Conservation (phyloP, 2,888 invertebrate species). For the Tridacna gigas region DNA sequence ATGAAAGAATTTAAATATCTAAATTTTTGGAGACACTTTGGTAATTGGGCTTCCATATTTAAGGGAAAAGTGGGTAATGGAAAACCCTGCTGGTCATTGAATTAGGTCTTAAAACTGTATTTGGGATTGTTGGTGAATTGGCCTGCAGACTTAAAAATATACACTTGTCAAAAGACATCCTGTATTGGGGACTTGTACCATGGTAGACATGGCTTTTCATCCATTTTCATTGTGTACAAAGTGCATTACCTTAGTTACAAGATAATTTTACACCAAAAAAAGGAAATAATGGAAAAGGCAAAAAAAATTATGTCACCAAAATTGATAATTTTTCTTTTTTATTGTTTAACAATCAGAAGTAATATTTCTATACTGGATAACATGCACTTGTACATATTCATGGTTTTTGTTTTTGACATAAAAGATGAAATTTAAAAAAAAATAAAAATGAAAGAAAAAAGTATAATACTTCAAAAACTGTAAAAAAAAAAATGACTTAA, state of each 20-base stretch:
- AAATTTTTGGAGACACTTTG: too few relatives aligned
- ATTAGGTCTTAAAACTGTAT: neutral
- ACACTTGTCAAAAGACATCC: too few relatives aligned
- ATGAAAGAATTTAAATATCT: too few relatives aligned
- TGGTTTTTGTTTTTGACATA: neutral
- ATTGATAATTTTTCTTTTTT: neutral
- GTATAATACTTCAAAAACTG: neutral
- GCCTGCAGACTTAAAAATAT: too few relatives aligned
- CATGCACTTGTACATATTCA: conserved; percentile 4
- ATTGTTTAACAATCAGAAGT: neutral
- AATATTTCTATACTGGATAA: neutral
- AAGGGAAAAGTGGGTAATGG: too few relatives aligned
- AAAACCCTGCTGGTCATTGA: too few relatives aligned
- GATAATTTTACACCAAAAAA: neutral
- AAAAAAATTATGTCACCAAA: neutral
- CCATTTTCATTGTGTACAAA: conserved; percentile 7
- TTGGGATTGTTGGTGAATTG: neutral
- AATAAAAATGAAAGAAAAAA: neutral
- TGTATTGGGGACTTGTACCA: neutral
- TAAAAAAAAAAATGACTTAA: neutral
- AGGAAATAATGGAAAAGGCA: neutral
- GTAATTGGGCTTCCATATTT: too few relatives aligned
- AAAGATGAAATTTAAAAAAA: neutral
- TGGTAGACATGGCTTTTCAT: neutral
- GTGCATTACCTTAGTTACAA: neutral